A percentile compares a stretch with the other conserved stretches of the same genome.
phyloP scores from a whole-genome alignment of 2,888 invertebrate genomes.

The Physocephala rufipes region DNA sequence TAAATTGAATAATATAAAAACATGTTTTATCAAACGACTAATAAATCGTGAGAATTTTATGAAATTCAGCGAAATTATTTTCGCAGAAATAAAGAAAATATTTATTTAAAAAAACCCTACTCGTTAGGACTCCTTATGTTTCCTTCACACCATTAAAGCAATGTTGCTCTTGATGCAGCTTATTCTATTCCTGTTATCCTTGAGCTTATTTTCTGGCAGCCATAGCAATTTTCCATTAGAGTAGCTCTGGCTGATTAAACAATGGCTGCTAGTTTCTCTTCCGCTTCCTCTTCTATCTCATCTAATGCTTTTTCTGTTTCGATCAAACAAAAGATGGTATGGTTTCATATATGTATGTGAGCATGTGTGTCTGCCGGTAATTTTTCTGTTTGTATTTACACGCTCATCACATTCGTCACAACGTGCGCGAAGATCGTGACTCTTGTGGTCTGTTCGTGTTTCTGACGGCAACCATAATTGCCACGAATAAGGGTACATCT shows the following conservation, averaged over 20 bases:
- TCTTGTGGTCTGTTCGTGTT: constrained; percentile 7
- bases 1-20: no score
- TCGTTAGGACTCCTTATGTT: constrained; percentile 27
- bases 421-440: constrained; percentile 25
- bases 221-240: constrained; percentile 33
- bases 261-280: constrained; percentile 10
- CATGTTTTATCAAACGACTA: no score
- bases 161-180: background rate
- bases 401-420: constrained; percentile 31
- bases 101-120: background rate
- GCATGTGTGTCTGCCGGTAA: constrained; percentile 27
- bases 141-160: background rate
- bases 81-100: no score
- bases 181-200: constrained; percentile 28
- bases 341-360: constrained; percentile 23
- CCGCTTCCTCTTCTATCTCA: constrained; percentile 6
- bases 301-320: background rate
- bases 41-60: no score
- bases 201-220: constrained; percentile 23
- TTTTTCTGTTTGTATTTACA: constrained; percentile 21
- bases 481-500: constrained; percentile 3
- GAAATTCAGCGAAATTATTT: no score
- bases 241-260: constrained; percentile 28
- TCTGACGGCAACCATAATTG: constrained; percentile 36
- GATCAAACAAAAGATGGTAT: constrained; percentile 16